Conservation (phyloP, 2,113 vertebrate genomes). For the Notarius lentiginosus region DNA sequence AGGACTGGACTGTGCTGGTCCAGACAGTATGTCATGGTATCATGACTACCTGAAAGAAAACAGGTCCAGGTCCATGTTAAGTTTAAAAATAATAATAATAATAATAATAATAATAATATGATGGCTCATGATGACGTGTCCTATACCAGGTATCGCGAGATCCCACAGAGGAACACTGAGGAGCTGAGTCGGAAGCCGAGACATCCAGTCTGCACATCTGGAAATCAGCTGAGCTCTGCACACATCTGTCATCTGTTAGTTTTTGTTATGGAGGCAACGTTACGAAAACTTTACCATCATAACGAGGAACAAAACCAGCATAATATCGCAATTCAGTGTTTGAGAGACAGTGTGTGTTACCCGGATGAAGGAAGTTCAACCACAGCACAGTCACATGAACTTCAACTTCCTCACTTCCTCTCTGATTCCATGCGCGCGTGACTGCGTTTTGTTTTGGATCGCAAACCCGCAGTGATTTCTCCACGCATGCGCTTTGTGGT, state of each 20-base stretch:
- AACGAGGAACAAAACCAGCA: too few species aligned
- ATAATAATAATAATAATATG: neutral
- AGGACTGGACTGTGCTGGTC: constrained; percentile 51
- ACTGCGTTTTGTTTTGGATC: neutral
- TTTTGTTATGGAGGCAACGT: neutral
- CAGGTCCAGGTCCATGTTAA: too few species aligned
- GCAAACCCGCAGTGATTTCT: neutral
- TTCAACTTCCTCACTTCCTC: neutral
- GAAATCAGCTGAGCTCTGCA: neutral
- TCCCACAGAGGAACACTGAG: constrained; percentile 47
- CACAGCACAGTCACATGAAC: constrained; percentile 1
- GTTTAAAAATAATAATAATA: too few species aligned
- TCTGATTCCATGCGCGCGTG: neutral
- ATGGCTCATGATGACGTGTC: neutral
- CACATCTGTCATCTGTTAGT: neutral
- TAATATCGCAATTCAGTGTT: too few species aligned
- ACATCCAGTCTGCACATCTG: constrained; percentile 58
- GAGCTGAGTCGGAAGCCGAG: constrained; percentile 46
- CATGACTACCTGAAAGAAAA: constrained; percentile 57
- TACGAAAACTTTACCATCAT: too few species aligned
- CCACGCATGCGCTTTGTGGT: neutral
- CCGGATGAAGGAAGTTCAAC: neutral
- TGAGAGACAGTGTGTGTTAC: neutral
- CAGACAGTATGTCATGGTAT: constrained; percentile 60
- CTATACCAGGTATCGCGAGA: constrained; percentile 58